A percentile compares a stretch with the other conserved stretches of the same genome.
Evolutionary conservation across 1,140 invertebrate genomes (phyloP).

Genomic region (Orussus abietinus): DNA sequence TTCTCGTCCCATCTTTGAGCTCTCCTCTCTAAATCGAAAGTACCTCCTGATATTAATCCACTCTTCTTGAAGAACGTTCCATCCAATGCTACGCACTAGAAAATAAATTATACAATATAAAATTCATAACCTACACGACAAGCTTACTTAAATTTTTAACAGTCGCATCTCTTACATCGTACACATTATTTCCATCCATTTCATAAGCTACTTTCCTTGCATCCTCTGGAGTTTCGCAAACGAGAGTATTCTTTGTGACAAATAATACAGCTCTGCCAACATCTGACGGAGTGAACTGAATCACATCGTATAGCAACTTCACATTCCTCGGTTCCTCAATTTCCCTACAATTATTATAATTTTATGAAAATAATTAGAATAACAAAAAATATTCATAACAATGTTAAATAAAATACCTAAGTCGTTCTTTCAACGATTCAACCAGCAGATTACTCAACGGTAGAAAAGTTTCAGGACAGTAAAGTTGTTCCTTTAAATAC

Average conservation of each 20-base stretch:
- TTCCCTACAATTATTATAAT: slow-evolving; percentile 56
- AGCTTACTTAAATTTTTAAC: too few relatives aligned
- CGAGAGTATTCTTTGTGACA: slow-evolving; percentile 90
- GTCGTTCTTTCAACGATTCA: slow-evolving; percentile 69
- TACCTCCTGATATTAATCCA: slow-evolving; percentile 94
- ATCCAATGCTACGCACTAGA: slow-evolving; percentile 83
- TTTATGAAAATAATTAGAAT: slow-evolving; percentile 8
- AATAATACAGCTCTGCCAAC: slow-evolving; percentile 91
- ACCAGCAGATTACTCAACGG: slow-evolving; percentile 91
- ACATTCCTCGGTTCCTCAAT: slow-evolving; percentile 86
- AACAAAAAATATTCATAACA: slow-evolving; percentile 9
- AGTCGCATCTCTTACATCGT: slow-evolving; percentile 72
- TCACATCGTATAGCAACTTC: slow-evolving; percentile 89
- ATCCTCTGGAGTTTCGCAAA: slow-evolving; percentile 94
- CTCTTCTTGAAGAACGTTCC: slow-evolving; percentile 96
- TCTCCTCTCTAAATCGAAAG: slow-evolving; percentile 81
- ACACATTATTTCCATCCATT: slow-evolving; percentile 69
- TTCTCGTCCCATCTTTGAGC: slow-evolving; percentile 96
- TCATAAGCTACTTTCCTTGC: slow-evolving; percentile 91
- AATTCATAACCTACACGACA: too few relatives aligned
- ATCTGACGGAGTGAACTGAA: slow-evolving; percentile 81
- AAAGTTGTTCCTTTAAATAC: slow-evolving; percentile 90
- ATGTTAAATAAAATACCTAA: slow-evolving; percentile 54
- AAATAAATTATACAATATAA: slow-evolving; percentile 13
- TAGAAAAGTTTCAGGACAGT: slow-evolving; percentile 93